Conservation (phyloP, 2,797 vertebrate species). For the Menidia menidia region DNA sequence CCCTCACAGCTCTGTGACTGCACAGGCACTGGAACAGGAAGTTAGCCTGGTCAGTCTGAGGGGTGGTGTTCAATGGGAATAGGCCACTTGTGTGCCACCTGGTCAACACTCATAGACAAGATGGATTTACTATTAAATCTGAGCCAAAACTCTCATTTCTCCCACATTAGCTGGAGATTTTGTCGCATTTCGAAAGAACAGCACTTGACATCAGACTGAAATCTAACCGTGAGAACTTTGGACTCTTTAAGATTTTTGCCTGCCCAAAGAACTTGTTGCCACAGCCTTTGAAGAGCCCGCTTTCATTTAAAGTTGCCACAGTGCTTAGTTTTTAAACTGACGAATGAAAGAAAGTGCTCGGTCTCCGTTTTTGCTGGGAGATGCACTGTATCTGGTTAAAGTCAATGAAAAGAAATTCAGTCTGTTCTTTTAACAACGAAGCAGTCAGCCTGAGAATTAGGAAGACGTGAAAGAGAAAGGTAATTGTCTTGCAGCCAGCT, state of each 20-base stretch:
- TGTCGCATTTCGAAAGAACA: conserved; percentile 1
- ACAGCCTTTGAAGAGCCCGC: no score
- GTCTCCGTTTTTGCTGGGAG: conserved; percentile 14
- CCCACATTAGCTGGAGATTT: no score
- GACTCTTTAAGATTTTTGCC: conserved; percentile 3
- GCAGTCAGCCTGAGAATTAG: no score
- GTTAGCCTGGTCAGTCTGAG: conserved; percentile 29
- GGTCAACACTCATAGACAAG: neutral
- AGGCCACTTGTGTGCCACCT: neutral
- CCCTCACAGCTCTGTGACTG: conserved; percentile 23
- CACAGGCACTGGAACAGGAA: conserved; percentile 14
- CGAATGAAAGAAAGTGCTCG: conserved; percentile 2
- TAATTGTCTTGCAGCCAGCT: no score
- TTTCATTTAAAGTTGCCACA: neutral
- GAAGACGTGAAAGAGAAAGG: no score
- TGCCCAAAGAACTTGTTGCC: conserved; percentile 28
- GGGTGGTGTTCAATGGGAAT: conserved; percentile 10
- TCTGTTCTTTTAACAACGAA: no score
- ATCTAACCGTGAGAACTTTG: conserved; percentile 8
- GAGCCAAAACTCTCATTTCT: neutral
- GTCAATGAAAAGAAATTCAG: no score
- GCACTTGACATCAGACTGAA: neutral
- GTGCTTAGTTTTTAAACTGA: conserved; percentile 12
- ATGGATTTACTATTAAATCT: neutral
- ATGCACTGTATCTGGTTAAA: no score